Base-by-base conservation (phyloP, 2,888 invertebrate species). In the Eustalomyia histrio region DNA sequence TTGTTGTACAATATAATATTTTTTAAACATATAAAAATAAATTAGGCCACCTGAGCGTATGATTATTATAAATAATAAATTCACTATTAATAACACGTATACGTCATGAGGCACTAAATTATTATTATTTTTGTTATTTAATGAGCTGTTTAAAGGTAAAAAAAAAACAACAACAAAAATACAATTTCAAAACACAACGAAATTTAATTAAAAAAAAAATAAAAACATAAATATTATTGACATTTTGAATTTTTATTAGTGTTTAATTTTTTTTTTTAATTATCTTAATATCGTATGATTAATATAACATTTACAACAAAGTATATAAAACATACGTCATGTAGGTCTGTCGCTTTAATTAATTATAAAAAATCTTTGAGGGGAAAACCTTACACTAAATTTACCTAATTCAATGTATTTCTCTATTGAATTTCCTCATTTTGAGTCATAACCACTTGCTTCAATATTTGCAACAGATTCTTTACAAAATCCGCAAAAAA, bases 391-490 rank as follows among this genome's bases (percentile, higher is more conserved):
- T n/a, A n/a, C n/a, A n/a, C 9, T 75, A 12, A 17, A 60, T 17
- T 75, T 53, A 50, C 39, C 60, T n/a, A 55, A 33, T 47, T 68
- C 47, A 33, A 53, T 33, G 6, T 7, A 24, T 24, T 55, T 8
- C n/a, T 0, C 18, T 55, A 8, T 24, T 5, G 2, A 24, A 6
- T 65, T 72, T 78, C 53, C 61, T 67, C n/a, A 47, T 74, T 80
- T 81, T 81, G 81, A 81, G 74, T 81, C 81, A 81, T 81, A 78
- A 81, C 81, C 81, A 81, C 81, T 81, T 81, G 81, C 81, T 71
- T 71, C 67, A 35, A 60, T 64, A 55, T 47, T 67, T 53, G 14
- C 69, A 53, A 53, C 33, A 50, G 33, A 71, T 52, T 50, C 68
- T 57, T 68, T 39, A 50, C 35, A 47, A 55, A 39, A 55, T 12